Conservation (phyloP, 2,888 invertebrate genomes). For the Scelioninae gen. 1 region DNA sequence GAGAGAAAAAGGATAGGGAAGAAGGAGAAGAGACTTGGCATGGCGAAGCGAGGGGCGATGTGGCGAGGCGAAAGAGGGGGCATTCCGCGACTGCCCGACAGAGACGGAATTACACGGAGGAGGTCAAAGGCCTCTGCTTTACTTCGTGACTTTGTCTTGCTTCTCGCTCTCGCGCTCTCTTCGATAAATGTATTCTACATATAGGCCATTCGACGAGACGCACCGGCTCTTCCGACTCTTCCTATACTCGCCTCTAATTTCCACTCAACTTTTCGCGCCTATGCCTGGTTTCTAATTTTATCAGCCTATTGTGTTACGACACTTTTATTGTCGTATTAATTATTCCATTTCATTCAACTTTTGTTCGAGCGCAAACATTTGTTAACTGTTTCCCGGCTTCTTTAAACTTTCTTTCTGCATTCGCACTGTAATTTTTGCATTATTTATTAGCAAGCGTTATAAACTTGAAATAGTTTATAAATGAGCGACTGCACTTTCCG, state of each 20-base stretch:
- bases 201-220: slow-evolving; percentile 67
- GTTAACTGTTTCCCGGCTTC: neutral
- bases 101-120: slow-evolving; percentile 72
- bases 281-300: too few relatives aligned
- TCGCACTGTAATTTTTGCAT: neutral
- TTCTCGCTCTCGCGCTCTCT: slow-evolving; percentile 62
- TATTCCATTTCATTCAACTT: too few relatives aligned
- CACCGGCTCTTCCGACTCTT: slow-evolving; percentile 56
- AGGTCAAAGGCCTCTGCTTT: slow-evolving; percentile 83
- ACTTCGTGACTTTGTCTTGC: slow-evolving; percentile 73
- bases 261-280: too few relatives aligned
- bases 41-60: slow-evolving; percentile 30
- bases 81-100: slow-evolving; percentile 51
- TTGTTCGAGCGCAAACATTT: too few relatives aligned
- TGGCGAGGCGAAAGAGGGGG: too few relatives aligned
- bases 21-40: too few relatives aligned
- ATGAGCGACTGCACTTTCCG: neutral
- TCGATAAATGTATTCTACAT: slow-evolving; percentile 77
- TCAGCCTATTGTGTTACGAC: too few relatives aligned
- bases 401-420: neutral
- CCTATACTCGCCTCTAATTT: slow-evolving; percentile 35
- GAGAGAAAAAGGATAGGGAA: slow-evolving; percentile 12
- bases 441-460: neutral
- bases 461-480: slow-evolving; percentile 4
- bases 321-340: too few relatives aligned